Conservation (phyloP, 2,888 invertebrate species). For the Ganaspis brasiliensis region DNA sequence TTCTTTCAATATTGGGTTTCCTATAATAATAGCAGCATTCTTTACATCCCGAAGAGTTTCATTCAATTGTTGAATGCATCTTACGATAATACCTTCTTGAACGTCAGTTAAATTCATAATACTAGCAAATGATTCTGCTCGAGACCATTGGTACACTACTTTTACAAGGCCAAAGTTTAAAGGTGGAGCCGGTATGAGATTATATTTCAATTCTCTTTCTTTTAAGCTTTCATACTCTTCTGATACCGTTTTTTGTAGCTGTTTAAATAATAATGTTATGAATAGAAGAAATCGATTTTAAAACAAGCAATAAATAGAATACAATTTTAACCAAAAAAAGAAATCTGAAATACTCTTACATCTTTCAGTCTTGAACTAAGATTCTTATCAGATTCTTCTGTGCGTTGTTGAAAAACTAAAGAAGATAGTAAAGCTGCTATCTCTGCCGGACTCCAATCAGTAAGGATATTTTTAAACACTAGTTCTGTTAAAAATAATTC, state of each 20-base stretch:
- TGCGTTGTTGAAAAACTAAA: conserved; percentile 94
- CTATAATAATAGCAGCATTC: conserved; percentile 95
- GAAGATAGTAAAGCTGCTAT: conserved; percentile 97
- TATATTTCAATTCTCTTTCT: conserved; percentile 83
- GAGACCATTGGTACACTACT: conserved; percentile 98
- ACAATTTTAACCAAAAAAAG: neutral
- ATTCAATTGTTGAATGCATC: conserved; percentile 97
- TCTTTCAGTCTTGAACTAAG: conserved; percentile 82
- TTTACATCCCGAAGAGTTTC: conserved; percentile 95
- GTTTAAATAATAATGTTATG: too few relatives aligned
- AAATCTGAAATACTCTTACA: conserved; percentile 72
- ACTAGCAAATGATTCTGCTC: conserved; percentile 94
- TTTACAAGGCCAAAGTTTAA: conserved; percentile 95
- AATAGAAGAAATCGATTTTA: neutral
- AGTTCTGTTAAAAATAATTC: conserved; percentile 97
- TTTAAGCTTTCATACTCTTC: conserved; percentile 87
- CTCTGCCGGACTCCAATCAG: conserved; percentile 92
- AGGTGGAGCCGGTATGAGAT: conserved; percentile 83
- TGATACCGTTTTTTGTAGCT: conserved; percentile 89
- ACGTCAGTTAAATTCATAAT: conserved; percentile 96
- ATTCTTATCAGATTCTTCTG: conserved; percentile 65
- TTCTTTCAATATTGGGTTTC: conserved; percentile 93
- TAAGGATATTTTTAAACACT: conserved; percentile 94
- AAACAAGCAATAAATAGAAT: neutral
- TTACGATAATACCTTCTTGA: conserved; percentile 98